Evolutionary conservation across 2,113 vertebrate species (phyloP).

Genomic region (Oreochromis spilurus): DNA sequence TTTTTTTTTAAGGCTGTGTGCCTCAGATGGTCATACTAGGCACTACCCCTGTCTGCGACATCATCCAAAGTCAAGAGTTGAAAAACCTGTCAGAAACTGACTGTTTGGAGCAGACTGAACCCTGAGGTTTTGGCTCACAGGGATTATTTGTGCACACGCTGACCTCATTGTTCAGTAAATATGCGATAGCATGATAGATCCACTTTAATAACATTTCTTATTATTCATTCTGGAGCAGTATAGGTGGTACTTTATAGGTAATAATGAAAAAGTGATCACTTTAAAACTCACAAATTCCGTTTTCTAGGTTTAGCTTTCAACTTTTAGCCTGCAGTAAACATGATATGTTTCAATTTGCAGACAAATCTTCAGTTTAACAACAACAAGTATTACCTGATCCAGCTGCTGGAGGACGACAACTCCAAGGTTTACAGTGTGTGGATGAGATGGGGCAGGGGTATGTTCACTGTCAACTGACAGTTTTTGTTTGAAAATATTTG

Average conservation of each 20-base stretch:
- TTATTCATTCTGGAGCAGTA: fast-evolving
- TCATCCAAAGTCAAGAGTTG: background rate
- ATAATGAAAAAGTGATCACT: background rate
- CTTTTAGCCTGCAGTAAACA: background rate
- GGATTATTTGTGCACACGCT: background rate
- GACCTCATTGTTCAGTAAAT: background rate
- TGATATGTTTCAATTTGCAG: slow-evolving; percentile 49
- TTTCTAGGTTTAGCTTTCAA: background rate
- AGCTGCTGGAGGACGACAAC: slow-evolving; percentile 81
- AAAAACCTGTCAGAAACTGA: background rate
- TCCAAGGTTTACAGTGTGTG: slow-evolving; percentile 80
- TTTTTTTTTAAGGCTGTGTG: background rate
- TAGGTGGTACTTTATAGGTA: background rate
- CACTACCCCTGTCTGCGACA: background rate
- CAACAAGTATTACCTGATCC: slow-evolving; percentile 91
- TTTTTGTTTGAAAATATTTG: background rate
- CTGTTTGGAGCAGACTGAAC: background rate
- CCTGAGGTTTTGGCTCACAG: background rate
- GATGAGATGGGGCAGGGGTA: slow-evolving; percentile 88
- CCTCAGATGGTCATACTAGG: background rate
- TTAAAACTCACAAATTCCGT: background rate
- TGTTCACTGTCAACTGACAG: background rate
- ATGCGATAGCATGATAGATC: background rate
- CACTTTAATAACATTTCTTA: background rate
- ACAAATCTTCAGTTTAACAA: slow-evolving; percentile 91